Evolutionary conservation across 1,140 invertebrate species (phyloP).

Genomic region (Zeugodacus cucurbitae): DNA sequence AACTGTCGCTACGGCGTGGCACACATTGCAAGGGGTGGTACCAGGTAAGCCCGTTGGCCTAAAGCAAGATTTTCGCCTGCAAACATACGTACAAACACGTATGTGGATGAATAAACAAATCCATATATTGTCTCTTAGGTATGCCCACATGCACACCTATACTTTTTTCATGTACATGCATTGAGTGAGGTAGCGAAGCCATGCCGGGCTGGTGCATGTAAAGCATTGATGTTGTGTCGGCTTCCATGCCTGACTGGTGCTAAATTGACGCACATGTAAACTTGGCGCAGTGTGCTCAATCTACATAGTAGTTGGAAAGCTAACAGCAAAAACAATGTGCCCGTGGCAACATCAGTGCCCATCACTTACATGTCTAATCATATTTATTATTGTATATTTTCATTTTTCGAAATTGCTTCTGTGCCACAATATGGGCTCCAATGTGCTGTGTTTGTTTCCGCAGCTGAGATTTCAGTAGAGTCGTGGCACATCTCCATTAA

Average conservation of each 20-base stretch:
- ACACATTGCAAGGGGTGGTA: neutral
- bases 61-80: neutral
- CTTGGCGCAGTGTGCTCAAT: neutral
- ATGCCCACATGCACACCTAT: neutral
- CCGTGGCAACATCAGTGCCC: slow-evolving; percentile 23
- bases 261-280: slow-evolving; percentile 33
- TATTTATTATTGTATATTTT: slow-evolving; percentile 48
- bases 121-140: neutral
- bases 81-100: neutral
- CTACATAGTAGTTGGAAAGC: neutral
- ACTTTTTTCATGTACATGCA: neutral
- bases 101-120: neutral
- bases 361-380: slow-evolving; percentile 46
- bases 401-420: slow-evolving; percentile 46
- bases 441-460: neutral
- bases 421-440: slow-evolving; percentile 28
- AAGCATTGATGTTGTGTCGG: slow-evolving; percentile 9
- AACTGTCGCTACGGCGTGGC: neutral
- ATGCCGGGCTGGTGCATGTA: neutral
- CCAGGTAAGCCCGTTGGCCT: neutral
- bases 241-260: neutral
- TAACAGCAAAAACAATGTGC: neutral
- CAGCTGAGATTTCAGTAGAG: slow-evolving; percentile 38
- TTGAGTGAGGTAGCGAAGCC: neutral
- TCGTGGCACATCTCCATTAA: neutral